phyloP scores from a whole-genome alignment of 2,113 vertebrate genomes.

The Rhombomys opimus region DNA sequence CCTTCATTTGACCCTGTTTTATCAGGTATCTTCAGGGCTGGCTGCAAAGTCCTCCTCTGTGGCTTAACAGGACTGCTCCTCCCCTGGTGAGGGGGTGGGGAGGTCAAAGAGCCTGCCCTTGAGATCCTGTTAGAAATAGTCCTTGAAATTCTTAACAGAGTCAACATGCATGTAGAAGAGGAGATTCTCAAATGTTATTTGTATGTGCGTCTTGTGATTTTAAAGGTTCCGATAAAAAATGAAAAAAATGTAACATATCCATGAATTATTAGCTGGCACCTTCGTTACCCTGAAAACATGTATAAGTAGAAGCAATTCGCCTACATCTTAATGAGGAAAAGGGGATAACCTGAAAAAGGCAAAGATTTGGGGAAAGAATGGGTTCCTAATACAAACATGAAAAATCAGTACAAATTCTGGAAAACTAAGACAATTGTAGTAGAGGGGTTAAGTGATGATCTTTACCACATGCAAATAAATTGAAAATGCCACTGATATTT shows the following conservation, averaged over 20 bases:
- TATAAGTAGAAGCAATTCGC: neutral
- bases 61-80: no score
- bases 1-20: no score
- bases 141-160: constrained; percentile 42
- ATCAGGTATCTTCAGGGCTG: no score
- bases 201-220: neutral
- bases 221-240: neutral
- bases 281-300: neutral
- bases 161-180: neutral
- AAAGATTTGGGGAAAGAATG: neutral
- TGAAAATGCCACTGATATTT: neutral
- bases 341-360: neutral
- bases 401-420: neutral
- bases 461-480: neutral
- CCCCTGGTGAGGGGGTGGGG: no score
- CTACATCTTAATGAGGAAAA: neutral
- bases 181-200: neutral
- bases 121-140: no score
- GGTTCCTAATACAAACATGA: neutral
- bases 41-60: no score
- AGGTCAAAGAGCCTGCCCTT: no score
- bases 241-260: neutral
- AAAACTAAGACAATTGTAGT: neutral
- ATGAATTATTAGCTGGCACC: neutral
- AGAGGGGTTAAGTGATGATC: neutral